phyloP scores from a whole-genome alignment of 2,113 vertebrate genomes.

The Axis porcinus region DNA sequence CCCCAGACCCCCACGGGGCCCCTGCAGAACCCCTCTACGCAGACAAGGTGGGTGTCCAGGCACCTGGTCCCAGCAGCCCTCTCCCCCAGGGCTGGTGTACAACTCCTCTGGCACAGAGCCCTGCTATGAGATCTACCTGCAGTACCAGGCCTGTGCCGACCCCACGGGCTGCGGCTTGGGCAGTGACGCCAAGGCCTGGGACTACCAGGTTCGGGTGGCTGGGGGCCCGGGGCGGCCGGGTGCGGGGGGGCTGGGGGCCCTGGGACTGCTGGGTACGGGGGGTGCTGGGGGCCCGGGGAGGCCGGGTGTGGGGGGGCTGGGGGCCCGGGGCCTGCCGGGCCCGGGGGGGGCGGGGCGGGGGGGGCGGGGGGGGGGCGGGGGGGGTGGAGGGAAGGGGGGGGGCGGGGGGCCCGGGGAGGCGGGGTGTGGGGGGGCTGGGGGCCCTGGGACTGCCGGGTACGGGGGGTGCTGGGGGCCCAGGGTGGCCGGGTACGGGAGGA shows the following conservation, averaged over 20 bases:
- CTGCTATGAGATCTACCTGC: conserved; percentile 86
- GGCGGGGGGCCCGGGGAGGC: too few relatives aligned
- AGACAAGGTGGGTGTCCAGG: neutral
- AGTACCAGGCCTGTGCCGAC: conserved; percentile 89
- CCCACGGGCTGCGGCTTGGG: conserved; percentile 92
- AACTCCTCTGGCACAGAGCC: conserved; percentile 80
- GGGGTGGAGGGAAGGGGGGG: too few relatives aligned
- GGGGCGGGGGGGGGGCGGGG: too few relatives aligned
- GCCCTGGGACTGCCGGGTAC: too few relatives aligned
- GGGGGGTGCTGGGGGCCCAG: too few relatives aligned
- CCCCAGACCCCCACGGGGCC: neutral
- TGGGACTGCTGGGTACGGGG: too few relatives aligned
- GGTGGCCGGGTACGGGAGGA: too few relatives aligned
- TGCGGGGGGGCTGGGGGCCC: too few relatives aligned
- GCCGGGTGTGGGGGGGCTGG: too few relatives aligned
- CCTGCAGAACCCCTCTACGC: neutral
- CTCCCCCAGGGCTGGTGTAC: conserved; percentile 88
- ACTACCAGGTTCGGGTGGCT: conserved; percentile 88
- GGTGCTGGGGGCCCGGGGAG: too few relatives aligned
- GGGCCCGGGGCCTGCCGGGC: too few relatives aligned
- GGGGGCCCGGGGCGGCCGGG: neutral
- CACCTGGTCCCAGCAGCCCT: neutral
- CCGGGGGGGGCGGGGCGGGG: too few relatives aligned
- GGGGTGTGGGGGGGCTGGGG: rapidly evolving
- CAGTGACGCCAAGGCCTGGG: conserved; percentile 88